Conservation (phyloP, 2,797 vertebrate genomes). For the Leuciscus waleckii region DNA sequence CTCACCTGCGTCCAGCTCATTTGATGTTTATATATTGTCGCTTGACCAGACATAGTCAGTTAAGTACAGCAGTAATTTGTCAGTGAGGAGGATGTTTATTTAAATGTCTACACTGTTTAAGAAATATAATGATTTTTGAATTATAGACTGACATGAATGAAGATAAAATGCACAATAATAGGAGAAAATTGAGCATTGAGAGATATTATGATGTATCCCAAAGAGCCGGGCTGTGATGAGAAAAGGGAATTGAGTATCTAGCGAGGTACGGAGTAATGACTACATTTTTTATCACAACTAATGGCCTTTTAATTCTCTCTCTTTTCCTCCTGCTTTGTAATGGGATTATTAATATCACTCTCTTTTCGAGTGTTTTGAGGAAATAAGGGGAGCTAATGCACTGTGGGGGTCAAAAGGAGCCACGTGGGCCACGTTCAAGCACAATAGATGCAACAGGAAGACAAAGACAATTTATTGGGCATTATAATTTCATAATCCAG, state of each 20-base stretch:
- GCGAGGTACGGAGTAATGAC: conserved; percentile 58
- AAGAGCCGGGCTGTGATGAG: conserved; percentile 51
- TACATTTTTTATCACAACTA: conserved; percentile 67
- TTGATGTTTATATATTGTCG: conserved; percentile 20
- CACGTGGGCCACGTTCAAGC: conserved; percentile 30
- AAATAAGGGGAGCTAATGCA: conserved; percentile 48
- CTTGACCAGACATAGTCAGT: conserved; percentile 29
- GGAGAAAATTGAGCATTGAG: conserved; percentile 51
- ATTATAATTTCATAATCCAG: conserved; percentile 53
- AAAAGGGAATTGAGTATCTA: conserved; percentile 53
- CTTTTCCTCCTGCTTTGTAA: conserved; percentile 64
- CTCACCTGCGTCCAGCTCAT: conserved; percentile 1
- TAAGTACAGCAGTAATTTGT: conserved; percentile 23
- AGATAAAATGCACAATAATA: conserved; percentile 50
- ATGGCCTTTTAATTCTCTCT: conserved; percentile 68
- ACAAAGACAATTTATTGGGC: conserved; percentile 46
- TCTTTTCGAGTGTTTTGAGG: conserved; percentile 60
- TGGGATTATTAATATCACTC: conserved; percentile 67
- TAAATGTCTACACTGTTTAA: conserved; percentile 38
- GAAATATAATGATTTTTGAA: conserved; percentile 47
- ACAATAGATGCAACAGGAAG: conserved; percentile 27
- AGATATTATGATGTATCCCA: conserved; percentile 53
- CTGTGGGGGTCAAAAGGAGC: conserved; percentile 53
- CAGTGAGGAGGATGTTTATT: conserved; percentile 38
- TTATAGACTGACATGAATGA: conserved; percentile 43